Evolutionary conservation across 2,113 vertebrate genomes (phyloP).

Genomic region (Amblyornis subalaris): DNA sequence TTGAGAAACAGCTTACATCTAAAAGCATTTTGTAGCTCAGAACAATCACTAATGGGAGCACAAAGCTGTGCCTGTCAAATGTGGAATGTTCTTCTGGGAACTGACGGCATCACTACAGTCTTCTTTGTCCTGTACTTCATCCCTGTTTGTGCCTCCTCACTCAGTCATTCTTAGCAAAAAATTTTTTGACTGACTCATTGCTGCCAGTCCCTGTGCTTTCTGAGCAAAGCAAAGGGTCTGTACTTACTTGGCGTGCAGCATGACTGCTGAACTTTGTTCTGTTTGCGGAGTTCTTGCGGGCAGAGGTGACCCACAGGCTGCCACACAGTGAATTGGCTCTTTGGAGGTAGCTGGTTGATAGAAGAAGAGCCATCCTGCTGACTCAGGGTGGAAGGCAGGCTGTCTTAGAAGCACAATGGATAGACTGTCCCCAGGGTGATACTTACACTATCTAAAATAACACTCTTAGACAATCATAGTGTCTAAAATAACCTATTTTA

Average conservation of each 20-base stretch:
- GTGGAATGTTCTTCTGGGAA: neutral
- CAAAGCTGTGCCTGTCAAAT: neutral
- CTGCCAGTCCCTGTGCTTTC: neutral
- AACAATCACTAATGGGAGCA: neutral
- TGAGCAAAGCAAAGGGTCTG: neutral
- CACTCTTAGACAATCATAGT: neutral
- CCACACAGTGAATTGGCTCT: rapidly evolving
- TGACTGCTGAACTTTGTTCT: neutral
- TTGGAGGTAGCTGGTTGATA: neutral
- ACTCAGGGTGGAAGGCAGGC: neutral
- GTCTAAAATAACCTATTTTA: neutral
- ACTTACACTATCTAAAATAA: neutral
- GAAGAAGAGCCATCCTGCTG: neutral
- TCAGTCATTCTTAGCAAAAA: neutral
- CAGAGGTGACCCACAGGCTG: neutral
- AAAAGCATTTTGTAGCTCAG: neutral
- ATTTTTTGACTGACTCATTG: neutral
- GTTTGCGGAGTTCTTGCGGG: neutral
- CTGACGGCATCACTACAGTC: neutral
- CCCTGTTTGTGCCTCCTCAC: neutral
- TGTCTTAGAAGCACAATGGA: neutral
- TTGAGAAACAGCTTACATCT: neutral
- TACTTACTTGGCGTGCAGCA: neutral
- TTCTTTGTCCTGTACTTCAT: neutral
- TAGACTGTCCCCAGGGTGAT: neutral